Base-by-base conservation (phyloP, 2,888 invertebrate species). In the Drosophila bunnanda region DNA sequence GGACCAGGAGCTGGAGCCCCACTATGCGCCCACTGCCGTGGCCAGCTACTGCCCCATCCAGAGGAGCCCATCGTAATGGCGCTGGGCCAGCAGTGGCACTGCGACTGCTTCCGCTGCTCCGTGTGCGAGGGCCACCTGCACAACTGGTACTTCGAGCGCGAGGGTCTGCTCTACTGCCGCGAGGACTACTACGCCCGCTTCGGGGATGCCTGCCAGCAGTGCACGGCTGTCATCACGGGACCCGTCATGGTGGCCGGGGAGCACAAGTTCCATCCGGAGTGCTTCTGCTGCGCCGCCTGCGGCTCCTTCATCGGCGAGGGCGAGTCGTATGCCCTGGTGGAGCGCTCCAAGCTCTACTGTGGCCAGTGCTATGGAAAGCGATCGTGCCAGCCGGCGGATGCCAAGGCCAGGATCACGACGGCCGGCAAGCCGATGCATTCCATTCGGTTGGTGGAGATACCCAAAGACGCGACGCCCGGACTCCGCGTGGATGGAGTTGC, bases 211-310 rank as follows among this genome's bases (percentile, higher is more conserved):
- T 98, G 98, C 89, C 97, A 98, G 89, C 96, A 97, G 89, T 98
- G 98, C 92, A 94, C 95, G 67, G 80, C 90, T 48, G 89, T 92
- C 3, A 93, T 92, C 50, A 92, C 97, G 0, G 98, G 98, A 0
- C 98, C 98, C 30, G 97, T 98, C 77, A 98, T 98, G 98, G 95
- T 97, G 74, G 98, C 98, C 25, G 98, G 98, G 34, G 97, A 97
- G 90, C 98, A 98, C 93, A 97, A 97, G 92, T 98, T 98, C 93
- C 98, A 98, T 93, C 98, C 98, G 48, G 98, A 98, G 94, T 98
- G 98, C 93, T 98, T 98, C 93, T 95, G 96, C 88, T 98, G 98
- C 91, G 94, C 94, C 53, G 94, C 95, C 34, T 98, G 98, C 92
- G 94, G 94, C 36, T 94, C 95, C 5, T 97, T 96, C 91, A 96